Base-by-base conservation (phyloP, 2,888 invertebrate genomes). In the Drosophila koepferae region DNA sequence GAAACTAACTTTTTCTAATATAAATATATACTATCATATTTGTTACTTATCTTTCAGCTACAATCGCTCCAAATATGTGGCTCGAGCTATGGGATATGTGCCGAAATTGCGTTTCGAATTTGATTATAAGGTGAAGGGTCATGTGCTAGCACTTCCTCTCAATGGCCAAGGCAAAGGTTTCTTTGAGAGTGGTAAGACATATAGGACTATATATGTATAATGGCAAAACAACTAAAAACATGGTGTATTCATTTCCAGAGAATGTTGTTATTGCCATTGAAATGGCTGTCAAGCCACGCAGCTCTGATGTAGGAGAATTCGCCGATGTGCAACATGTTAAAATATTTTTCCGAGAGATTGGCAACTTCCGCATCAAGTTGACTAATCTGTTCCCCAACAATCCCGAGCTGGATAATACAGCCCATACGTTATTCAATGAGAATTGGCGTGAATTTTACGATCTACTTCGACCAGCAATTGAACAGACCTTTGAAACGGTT, bases 381-480 rank as follows among this genome's bases (percentile, higher is more conserved):
- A 94, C 95, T 54, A 95, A 96, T 92, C 92, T 96, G 34, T 96
- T 96, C 86, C 72, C 71, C 7, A 86, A 81, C 18, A 81, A 90
- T 48, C 73, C 68, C 9, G 81, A 83, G 1, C 74, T 92, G 14
- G 95, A 95, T 94, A 95, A 95, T 51, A 95, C 95, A 79, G 95
- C 96, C 3, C 96, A 96, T 85, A 94, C 94, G 9, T 95, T 96
- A 78, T 93, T 96, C 74, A 96, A 96, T 90, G 95, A 95, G 16
- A 96, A 96, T 90, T 96, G 96, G 96, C 94, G 94, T 34, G 94
- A 95, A 49, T 95, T 96, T 2, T 94, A 95, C 0, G 95, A 95
- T 80, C 94, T 96, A 2, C 90, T 96, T 59, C 94, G 95, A 79
- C 96, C 96, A 36, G 95, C 95, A 71, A 92, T 96, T 75, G 94